phyloP scores from a whole-genome alignment of 92 coral and sea anemone species.

The Parazoanthus atlanticus region DNA sequence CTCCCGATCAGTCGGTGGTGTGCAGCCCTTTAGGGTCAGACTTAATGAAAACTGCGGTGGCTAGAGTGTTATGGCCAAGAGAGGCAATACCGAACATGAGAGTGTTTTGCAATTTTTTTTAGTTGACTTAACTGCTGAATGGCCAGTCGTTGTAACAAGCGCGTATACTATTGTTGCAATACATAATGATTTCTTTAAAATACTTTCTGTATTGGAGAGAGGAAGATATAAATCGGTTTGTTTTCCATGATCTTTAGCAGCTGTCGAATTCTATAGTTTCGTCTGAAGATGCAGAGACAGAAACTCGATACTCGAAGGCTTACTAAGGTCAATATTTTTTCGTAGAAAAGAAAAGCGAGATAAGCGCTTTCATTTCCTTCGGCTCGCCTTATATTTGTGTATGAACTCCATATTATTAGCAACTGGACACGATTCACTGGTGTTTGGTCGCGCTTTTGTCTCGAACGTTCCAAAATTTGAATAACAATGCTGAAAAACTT shows the following conservation, averaged over 20 bases:
- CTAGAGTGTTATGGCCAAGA: background rate
- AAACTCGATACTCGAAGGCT: constrained; percentile 5
- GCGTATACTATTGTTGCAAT: background rate
- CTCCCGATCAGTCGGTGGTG: background rate
- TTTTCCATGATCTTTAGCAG: background rate
- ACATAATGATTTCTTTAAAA: too few species aligned
- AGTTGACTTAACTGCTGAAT: background rate
- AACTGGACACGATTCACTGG: constrained; percentile 23
- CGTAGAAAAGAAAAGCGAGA: background rate
- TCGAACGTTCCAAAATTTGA: constrained; percentile 40
- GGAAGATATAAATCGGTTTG: background rate
- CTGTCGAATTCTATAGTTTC: background rate
- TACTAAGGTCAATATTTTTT: background rate
- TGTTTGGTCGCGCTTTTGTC: constrained; percentile 25
- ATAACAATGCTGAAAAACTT: background rate
- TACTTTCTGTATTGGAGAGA: background rate
- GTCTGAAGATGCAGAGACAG: background rate
- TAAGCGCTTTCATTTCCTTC: background rate
- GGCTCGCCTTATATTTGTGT: background rate
- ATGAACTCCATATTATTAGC: background rate
- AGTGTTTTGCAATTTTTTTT: too few species aligned
- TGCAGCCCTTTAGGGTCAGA: background rate
- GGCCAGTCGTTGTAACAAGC: background rate
- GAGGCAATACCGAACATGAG: background rate
- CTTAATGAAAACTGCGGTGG: too few species aligned